Percentiles rank a stretch among this genome's conserved stretches.
Conservation (phyloP, 2,797 vertebrate genomes). For the Caiman crocodilus region DNA sequence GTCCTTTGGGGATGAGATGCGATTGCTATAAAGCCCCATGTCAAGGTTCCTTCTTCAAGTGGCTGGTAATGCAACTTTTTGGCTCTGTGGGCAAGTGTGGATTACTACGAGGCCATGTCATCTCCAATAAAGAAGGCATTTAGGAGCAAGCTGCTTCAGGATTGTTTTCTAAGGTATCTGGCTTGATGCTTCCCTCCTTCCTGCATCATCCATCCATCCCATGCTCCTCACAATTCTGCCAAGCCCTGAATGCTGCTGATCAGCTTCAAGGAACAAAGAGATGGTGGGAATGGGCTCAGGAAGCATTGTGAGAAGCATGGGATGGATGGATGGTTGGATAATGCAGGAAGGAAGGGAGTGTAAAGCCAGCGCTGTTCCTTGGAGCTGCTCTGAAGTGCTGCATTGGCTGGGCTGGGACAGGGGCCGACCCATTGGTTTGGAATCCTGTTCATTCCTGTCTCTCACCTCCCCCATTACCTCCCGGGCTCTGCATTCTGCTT, state of each 20-base stretch:
- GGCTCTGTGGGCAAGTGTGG: no score
- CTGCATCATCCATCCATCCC: not conserved
- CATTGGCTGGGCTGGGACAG: not conserved
- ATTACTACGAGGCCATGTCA: not conserved
- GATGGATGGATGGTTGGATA: not conserved
- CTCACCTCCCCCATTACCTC: not conserved
- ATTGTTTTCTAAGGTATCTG: no score
- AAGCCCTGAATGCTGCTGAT: no score
- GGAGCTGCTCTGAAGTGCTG: not conserved
- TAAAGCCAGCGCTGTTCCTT: no score
- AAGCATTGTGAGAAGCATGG: rapidly evolving
- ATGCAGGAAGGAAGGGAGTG: no score
- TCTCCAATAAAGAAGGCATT: not conserved
- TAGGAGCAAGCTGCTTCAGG: no score
- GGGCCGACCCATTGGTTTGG: not conserved
- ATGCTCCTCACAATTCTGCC: rapidly evolving
- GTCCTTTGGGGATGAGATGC: not conserved
- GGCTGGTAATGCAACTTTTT: no score
- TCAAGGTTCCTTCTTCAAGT: no score
- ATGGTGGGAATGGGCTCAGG: no score
- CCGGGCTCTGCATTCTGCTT: not conserved
- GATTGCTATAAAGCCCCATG: no score
- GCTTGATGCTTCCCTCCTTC: no score
- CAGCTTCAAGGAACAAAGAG: no score
- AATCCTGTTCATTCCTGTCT: not conserved